A percentile compares a stretch with the other conserved stretches of the same genome.
These are phyloP conservation scores for Pantherophis vulpinus DNA, from an alignment of 2,797 vertebrate species.

Conservation along the genomic window DNA sequence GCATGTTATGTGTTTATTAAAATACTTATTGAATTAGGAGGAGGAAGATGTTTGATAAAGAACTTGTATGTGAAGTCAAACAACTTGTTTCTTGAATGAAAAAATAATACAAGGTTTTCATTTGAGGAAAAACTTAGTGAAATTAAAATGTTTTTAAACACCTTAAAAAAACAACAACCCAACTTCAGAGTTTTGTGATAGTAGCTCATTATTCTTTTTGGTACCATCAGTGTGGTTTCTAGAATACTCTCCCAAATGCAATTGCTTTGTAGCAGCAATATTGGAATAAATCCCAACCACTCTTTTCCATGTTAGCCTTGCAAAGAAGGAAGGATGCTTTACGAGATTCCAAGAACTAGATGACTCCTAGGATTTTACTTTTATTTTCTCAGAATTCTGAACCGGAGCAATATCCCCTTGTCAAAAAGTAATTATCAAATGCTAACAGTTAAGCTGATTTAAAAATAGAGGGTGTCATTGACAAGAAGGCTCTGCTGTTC, in stretches of 20 bases:
- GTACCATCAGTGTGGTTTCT: neutral
- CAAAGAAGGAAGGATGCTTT: neutral
- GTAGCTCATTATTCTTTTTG: neutral
- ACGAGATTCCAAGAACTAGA: neutral
- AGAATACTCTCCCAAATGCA: neutral
- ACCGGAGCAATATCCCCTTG: neutral
- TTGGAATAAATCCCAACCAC: neutral
- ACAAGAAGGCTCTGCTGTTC: neutral
- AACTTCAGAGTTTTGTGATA: neutral
- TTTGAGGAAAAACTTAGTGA: neutral
- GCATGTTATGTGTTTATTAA: neutral
- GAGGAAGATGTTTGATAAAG: neutral
- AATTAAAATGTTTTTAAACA: neutral
- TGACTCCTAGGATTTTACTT: neutral
- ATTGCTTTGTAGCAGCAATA: neutral
- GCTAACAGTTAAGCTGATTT: neutral
- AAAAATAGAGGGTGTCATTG: neutral
- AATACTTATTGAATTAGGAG: neutral
- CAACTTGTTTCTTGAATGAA: slow-evolving; percentile 9
- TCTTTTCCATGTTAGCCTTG: neutral
- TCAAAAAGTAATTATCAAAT: neutral
- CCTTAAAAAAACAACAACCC: neutral
- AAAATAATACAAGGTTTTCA: neutral
- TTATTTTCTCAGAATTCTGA: neutral
- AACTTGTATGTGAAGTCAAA: neutral